A percentile compares a stretch with the other conserved stretches of the same genome.
Evolutionary conservation across 2,113 vertebrate genomes (phyloP).

Genomic region (Maccullochella peelii): DNA sequence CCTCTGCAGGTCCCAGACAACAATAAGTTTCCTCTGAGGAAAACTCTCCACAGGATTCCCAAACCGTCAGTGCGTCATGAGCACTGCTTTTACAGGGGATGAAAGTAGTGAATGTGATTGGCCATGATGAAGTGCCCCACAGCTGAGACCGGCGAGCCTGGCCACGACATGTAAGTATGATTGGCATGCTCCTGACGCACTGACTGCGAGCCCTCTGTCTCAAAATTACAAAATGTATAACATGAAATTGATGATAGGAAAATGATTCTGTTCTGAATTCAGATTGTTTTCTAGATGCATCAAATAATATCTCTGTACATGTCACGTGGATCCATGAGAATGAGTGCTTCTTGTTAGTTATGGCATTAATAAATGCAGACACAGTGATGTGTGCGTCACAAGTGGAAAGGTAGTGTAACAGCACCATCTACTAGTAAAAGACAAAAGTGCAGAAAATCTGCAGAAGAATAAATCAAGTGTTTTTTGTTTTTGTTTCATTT

Average conservation of each 20-base stretch:
- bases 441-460: neutral
- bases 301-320: neutral
- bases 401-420: neutral
- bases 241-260: neutral
- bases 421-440: neutral
- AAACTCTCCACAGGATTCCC: neutral
- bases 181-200: neutral
- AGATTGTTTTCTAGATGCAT: neutral
- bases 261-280: neutral
- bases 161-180: too few relatives aligned
- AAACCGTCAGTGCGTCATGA: neutral
- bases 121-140: neutral
- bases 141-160: too few relatives aligned
- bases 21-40: neutral
- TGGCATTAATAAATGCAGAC: neutral
- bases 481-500: neutral
- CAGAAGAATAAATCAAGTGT: neutral
- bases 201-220: neutral
- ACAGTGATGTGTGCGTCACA: neutral
- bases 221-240: neutral
- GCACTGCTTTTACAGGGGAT: neutral
- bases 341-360: neutral
- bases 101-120: neutral
- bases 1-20: neutral
- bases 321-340: neutral